These are phyloP conservation scores for Eucera pruinosa DNA, from an alignment of 2,888 invertebrate species.

Conservation along the genomic window DNA sequence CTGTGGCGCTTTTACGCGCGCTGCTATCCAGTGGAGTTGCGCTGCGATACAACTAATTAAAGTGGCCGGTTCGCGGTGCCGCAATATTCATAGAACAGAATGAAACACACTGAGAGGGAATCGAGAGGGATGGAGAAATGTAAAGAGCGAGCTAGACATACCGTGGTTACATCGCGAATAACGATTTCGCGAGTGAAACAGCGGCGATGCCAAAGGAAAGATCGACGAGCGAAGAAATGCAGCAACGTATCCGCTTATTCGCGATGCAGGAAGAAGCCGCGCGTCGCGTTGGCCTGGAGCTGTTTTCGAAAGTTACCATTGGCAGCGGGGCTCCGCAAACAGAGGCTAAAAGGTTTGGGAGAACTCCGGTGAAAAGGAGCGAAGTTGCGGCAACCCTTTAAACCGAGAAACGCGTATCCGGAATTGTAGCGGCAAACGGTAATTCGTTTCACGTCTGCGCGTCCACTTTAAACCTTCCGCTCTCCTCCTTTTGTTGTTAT, in stretches of 20 bases:
- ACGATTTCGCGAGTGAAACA: not conserved
- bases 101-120: too few species aligned
- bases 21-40: constrained; percentile 32
- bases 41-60: constrained; percentile 6
- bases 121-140: not conserved
- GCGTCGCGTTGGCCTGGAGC: constrained; percentile 28
- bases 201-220: constrained; percentile 14
- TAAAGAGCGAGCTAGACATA: not conserved
- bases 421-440: constrained; percentile 61
- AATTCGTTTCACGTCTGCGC: constrained; percentile 62
- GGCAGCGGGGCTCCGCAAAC: constrained; percentile 51
- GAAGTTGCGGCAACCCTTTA: constrained; percentile 55
- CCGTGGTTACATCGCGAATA: too few species aligned
- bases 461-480: constrained; percentile 39
- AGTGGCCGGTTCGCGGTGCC: not conserved
- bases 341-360: constrained; percentile 61
- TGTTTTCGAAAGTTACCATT: constrained; percentile 52
- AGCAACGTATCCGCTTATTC: constrained; percentile 46
- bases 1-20: not conserved
- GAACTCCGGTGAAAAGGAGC: constrained; percentile 59
- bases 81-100: too few species aligned
- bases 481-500: constrained; percentile 4
- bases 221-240: constrained; percentile 37
- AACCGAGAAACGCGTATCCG: constrained; percentile 65
- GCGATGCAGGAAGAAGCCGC: constrained; percentile 18